A percentile compares a stretch with the other conserved stretches of the same genome.
These are phyloP conservation scores for Haemorhous mexicanus DNA, from an alignment of 2,113 vertebrate genomes.

Conservation along the genomic window DNA sequence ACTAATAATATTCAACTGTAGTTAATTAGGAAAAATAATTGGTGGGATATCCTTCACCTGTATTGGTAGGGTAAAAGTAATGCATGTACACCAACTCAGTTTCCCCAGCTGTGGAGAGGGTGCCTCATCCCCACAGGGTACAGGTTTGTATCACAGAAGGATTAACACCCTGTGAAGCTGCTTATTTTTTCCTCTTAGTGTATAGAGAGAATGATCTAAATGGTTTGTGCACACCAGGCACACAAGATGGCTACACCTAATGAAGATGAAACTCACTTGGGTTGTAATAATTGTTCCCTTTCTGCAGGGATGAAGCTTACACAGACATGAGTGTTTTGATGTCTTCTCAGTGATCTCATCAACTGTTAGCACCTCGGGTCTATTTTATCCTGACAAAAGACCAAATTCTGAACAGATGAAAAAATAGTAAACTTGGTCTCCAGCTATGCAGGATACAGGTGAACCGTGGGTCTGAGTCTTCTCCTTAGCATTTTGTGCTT, in stretches of 20 bases:
- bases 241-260: background rate
- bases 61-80: background rate
- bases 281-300: background rate
- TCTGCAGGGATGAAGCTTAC: background rate
- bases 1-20: background rate
- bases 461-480: background rate
- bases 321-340: background rate
- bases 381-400: background rate
- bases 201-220: rapidly evolving
- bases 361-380: background rate
- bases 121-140: background rate
- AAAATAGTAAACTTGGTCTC: background rate
- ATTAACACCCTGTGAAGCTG: background rate
- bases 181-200: background rate
- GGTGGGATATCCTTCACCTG: background rate
- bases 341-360: background rate
- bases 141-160: rapidly evolving
- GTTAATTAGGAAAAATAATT: background rate
- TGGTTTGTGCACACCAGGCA: background rate
- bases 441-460: background rate
- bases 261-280: background rate
- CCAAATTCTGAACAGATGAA: background rate
- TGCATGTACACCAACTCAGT: rapidly evolving
- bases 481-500: background rate
- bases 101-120: background rate